Evolutionary conservation across 2,113 vertebrate species (phyloP).

Genomic region (Psephotus haematonotus): DNA sequence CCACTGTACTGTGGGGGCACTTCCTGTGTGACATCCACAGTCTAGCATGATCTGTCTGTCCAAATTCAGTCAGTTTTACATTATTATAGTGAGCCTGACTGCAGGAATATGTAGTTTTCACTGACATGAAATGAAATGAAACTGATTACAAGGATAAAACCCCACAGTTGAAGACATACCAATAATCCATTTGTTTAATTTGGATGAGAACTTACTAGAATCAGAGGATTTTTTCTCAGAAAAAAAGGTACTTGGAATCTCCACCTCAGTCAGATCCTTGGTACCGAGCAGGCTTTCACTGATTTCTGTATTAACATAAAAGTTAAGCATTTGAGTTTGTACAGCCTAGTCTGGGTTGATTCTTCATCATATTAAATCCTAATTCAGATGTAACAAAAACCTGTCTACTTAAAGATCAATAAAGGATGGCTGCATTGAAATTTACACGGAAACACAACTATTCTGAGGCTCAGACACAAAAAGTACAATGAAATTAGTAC

Average conservation of each 20-base stretch:
- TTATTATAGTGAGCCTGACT: neutral
- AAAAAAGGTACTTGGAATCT: conserved; percentile 76
- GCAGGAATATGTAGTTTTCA: neutral
- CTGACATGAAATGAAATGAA: neutral
- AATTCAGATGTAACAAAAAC: neutral
- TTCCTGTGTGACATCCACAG: neutral
- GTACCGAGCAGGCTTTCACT: conserved; percentile 76
- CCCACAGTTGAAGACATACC: neutral
- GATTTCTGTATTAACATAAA: conserved; percentile 67
- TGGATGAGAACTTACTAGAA: conserved; percentile 63
- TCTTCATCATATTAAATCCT: neutral
- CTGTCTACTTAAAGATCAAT: neutral
- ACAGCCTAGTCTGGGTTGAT: neutral
- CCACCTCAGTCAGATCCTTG: conserved; percentile 76
- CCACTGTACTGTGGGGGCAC: neutral
- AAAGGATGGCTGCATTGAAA: neutral
- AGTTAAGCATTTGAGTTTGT: neutral
- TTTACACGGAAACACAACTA: neutral
- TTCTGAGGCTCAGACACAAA: neutral
- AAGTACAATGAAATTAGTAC: neutral
- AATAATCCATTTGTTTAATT: neutral
- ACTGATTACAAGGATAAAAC: neutral
- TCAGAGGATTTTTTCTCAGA: conserved; percentile 76
- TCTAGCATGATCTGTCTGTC: neutral
- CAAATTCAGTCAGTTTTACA: neutral